Evolutionary conservation across 2,888 invertebrate genomes (phyloP).

Genomic region (Brachycybe producta): DNA sequence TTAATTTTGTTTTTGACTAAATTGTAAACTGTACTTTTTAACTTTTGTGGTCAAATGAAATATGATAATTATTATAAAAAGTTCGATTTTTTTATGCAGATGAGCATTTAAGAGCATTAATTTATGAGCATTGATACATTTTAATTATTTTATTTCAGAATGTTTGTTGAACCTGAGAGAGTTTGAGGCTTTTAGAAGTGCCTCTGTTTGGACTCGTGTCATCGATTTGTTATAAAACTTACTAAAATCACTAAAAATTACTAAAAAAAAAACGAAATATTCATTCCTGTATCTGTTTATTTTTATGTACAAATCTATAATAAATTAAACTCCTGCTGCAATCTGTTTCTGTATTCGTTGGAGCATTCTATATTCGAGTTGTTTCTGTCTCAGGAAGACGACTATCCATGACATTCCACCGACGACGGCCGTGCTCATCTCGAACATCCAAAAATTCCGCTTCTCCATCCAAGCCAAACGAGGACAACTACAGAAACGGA

Average conservation of each 20-base stretch:
- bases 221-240: too few relatives aligned
- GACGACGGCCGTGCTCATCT: slow-evolving; percentile 52
- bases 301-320: neutral
- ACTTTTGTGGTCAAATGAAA: too few relatives aligned
- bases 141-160: too few relatives aligned
- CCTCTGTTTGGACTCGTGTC: neutral
- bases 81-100: too few relatives aligned
- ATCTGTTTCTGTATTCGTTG: slow-evolving; percentile 56
- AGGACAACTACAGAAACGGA: slow-evolving; percentile 55
- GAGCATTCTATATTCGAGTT: slow-evolving; percentile 51
- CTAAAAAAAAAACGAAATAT: too few relatives aligned
- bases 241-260: too few relatives aligned
- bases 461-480: slow-evolving; percentile 72
- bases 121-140: too few relatives aligned
- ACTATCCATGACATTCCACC: slow-evolving; percentile 51
- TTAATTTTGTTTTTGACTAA: too few relatives aligned
- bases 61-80: too few relatives aligned
- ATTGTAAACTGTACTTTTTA: too few relatives aligned
- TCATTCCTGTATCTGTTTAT: neutral
- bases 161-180: neutral
- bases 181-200: neutral
- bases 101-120: too few relatives aligned
- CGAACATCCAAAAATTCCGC: slow-evolving; percentile 68
- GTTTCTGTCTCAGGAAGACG: slow-evolving; percentile 50
- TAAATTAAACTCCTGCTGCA: slow-evolving; percentile 42